These are phyloP conservation scores for Myoxocephalus aenaeus DNA, from an alignment of 2,797 vertebrate species.

Conservation along the genomic window DNA sequence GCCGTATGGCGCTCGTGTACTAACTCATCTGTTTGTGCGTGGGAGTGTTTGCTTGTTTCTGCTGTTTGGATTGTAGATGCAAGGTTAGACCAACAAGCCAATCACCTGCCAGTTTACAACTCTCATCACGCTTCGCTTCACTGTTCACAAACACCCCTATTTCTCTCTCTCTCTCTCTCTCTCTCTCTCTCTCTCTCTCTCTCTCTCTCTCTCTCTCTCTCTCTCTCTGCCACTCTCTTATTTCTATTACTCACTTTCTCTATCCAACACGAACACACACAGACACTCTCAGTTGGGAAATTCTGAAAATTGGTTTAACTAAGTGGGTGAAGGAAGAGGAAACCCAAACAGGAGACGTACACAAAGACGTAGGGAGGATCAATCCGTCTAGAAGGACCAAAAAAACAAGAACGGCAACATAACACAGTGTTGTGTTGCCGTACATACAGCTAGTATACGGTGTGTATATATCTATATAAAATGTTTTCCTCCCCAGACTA, in stretches of 20 bases:
- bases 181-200: not conserved
- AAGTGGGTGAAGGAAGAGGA: conserved; percentile 42
- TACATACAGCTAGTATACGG: not conserved
- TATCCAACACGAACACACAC: not conserved
- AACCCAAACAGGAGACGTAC: conserved; percentile 5
- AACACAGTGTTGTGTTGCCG: no score
- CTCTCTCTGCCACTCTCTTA: not conserved
- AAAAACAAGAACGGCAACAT: conserved; percentile 12
- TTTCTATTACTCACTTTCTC: not conserved
- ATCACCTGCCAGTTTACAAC: conserved; percentile 69
- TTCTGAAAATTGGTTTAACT: conserved; percentile 40
- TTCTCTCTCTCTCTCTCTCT: not conserved
- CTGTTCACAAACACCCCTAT: conserved; percentile 51
- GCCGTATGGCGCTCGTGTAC: conserved; percentile 37
- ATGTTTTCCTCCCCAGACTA: not conserved
- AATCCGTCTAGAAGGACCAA: conserved; percentile 24
- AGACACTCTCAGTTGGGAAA: conserved; percentile 31
- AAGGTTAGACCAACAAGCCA: conserved; percentile 67
- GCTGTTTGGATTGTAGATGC: conserved; percentile 63
- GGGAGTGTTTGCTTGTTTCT: conserved; percentile 38
- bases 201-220: not conserved
- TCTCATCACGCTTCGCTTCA: conserved; percentile 48
- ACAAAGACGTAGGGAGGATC: conserved; percentile 8
- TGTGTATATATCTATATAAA: not conserved
- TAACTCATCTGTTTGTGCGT: conserved; percentile 18